These are phyloP conservation scores for Pheosia tremula DNA, from an alignment of 2,888 invertebrate species.

Conservation along the genomic window DNA sequence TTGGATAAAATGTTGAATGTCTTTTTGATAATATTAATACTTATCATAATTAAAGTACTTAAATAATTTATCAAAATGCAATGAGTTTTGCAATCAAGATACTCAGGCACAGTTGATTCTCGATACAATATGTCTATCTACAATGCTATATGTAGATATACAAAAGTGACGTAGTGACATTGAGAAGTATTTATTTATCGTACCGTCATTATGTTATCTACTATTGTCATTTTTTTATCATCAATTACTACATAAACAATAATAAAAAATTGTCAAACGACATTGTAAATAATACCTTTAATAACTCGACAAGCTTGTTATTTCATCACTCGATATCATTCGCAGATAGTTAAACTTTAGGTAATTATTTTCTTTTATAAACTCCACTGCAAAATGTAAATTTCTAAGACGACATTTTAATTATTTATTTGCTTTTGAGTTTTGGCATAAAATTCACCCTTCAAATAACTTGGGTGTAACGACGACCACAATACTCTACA, in stretches of 20 bases:
- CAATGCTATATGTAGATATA: background rate
- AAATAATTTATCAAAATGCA: too few relatives aligned
- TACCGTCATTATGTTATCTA: background rate
- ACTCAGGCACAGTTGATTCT: background rate
- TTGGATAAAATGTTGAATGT: too few relatives aligned
- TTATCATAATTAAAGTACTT: too few relatives aligned
- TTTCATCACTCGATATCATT: background rate
- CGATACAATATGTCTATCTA: background rate
- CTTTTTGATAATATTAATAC: too few relatives aligned
- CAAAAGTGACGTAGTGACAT: constrained; percentile 2
- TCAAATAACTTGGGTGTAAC: constrained; percentile 1
- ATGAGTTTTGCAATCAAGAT: too few relatives aligned
- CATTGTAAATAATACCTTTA: background rate
- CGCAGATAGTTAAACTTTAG: background rate
- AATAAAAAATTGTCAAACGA: constrained; percentile 3
- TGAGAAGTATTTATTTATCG: background rate
- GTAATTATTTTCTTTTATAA: too few relatives aligned
- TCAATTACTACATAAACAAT: background rate
- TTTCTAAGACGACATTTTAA: too few relatives aligned
- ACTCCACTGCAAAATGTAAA: too few relatives aligned
- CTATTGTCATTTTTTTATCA: constrained; percentile 4
- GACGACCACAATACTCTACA: background rate
- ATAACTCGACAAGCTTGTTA: background rate
- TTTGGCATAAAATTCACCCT: background rate
- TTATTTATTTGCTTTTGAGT: too few relatives aligned